These are phyloP conservation scores for Teleopsis dalmanni DNA, from an alignment of 1,140 invertebrate species.

Conservation along the genomic window DNA sequence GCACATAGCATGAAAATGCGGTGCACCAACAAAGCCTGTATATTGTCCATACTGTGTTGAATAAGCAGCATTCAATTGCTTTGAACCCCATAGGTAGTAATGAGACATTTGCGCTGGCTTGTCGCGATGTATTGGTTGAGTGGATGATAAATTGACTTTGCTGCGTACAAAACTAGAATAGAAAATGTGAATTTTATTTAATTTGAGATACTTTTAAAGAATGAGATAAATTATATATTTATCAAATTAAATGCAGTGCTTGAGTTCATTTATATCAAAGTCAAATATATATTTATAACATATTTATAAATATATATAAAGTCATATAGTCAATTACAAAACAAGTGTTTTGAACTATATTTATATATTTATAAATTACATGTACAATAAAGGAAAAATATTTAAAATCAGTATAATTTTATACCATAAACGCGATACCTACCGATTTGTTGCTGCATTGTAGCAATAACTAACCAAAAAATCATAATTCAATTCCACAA, in stretches of 20 bases:
- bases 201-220: neutral
- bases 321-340: constrained; percentile 20
- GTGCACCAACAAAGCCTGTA: constrained; percentile 83
- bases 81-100: constrained; percentile 95
- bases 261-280: too few species aligned
- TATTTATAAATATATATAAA: neutral
- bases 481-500: constrained; percentile 98
- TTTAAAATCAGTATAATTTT: too few species aligned
- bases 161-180: constrained; percentile 66
- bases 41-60: constrained; percentile 89
- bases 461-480: constrained; percentile 98
- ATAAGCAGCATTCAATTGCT: constrained; percentile 89
- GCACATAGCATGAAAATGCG: constrained; percentile 89
- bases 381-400: too few species aligned
- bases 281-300: too few species aligned
- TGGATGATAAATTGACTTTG: constrained; percentile 67
- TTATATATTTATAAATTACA: too few species aligned
- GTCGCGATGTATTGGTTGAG: constrained; percentile 80
- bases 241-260: neutral
- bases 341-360: too few species aligned
- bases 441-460: constrained; percentile 95
- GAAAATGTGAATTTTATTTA: neutral
- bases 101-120: constrained; percentile 87
- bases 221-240: neutral
- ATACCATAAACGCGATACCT: constrained; percentile 10